These are phyloP conservation scores for Anagrus nilaparvatae DNA, from an alignment of 1,140 invertebrate species.

Conservation along the genomic window DNA sequence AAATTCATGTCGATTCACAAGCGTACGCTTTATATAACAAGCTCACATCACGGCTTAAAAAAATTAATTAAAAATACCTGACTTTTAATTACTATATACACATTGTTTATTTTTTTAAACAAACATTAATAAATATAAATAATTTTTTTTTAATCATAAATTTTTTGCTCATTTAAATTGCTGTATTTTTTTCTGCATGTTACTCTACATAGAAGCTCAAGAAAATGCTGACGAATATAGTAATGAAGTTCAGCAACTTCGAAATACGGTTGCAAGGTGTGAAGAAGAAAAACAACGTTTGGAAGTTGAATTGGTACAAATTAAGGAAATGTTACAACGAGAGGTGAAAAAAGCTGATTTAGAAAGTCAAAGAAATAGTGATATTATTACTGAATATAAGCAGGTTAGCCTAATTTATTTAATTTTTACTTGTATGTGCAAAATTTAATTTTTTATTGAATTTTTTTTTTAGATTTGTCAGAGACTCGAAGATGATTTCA, in stretches of 20 bases:
- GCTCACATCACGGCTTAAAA: no score
- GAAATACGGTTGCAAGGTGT: slow-evolving; percentile 58
- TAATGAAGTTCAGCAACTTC: slow-evolving; percentile 68
- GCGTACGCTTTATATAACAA: no score
- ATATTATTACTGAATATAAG: slow-evolving; percentile 88
- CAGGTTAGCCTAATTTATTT: slow-evolving; percentile 49
- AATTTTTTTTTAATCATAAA: no score
- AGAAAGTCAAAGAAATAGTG: slow-evolving; percentile 58
- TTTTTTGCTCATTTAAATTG: no score
- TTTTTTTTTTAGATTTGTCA: slow-evolving; percentile 63
- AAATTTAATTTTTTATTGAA: slow-evolving; percentile 4
- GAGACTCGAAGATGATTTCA: slow-evolving; percentile 75
- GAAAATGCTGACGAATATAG: slow-evolving; percentile 70
- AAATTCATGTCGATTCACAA: no score
- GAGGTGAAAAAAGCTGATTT: slow-evolving; percentile 66
- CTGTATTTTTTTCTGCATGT: no score
- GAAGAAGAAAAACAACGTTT: slow-evolving; percentile 79
- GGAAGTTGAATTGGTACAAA: slow-evolving; percentile 63
- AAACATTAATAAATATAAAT: no score
- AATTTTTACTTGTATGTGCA: background rate
- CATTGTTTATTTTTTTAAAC: no score
- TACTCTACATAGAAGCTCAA: slow-evolving; percentile 60
- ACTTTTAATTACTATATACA: no score
- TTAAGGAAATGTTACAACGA: slow-evolving; percentile 76
- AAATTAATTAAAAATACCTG: no score